These are phyloP conservation scores for Castor canadensis DNA, from an alignment of 2,113 vertebrate genomes.

Conservation along the genomic window DNA sequence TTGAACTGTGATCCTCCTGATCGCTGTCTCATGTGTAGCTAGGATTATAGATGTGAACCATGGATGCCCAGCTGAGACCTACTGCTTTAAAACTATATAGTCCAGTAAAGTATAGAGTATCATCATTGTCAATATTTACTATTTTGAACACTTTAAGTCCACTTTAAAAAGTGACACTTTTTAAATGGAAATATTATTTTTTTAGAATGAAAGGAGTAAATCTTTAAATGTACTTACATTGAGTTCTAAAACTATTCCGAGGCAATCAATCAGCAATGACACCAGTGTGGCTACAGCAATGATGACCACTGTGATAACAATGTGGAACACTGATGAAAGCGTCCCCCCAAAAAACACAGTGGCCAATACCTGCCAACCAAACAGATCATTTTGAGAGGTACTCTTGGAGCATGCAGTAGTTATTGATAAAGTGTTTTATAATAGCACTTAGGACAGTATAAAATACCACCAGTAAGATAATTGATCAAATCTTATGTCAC, in stretches of 20 bases:
- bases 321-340: constrained; percentile 88
- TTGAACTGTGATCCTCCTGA: too few species aligned
- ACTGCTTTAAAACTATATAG: background rate
- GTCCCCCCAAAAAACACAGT: constrained; percentile 90
- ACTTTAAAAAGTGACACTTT: constrained; percentile 6
- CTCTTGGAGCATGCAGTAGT: background rate
- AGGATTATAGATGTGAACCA: too few species aligned
- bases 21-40: too few species aligned
- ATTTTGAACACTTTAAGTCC: constrained; percentile 10
- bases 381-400: constrained; percentile 65
- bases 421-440: background rate
- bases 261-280: constrained; percentile 92
- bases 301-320: constrained; percentile 87
- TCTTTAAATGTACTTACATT: constrained; percentile 89
- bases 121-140: background rate
- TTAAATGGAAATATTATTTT: background rate
- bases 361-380: constrained; percentile 90
- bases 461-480: background rate
- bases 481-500: background rate
- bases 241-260: constrained; percentile 94
- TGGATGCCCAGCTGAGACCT: too few species aligned
- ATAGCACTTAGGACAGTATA: background rate
- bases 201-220: constrained; percentile 17
- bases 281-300: constrained; percentile 85
- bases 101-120: background rate